These are phyloP conservation scores for Allolobophora icterica DNA, from an alignment of 2,888 invertebrate species.

Conservation along the genomic window DNA sequence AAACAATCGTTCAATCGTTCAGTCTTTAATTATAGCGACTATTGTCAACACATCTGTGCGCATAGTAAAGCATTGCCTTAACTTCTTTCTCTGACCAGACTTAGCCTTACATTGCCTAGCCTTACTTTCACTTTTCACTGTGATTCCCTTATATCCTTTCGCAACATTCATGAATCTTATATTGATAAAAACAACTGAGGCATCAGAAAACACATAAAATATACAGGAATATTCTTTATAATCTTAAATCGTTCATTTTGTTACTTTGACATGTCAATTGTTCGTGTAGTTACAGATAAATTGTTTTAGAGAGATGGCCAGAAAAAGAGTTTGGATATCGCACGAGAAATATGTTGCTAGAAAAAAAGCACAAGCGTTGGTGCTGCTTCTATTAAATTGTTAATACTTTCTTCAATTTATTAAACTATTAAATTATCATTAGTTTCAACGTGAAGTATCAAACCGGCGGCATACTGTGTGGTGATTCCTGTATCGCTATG, in stretches of 20 bases:
- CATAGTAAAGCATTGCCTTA: too few relatives aligned
- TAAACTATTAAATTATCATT: too few relatives aligned
- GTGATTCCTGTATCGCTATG: background rate
- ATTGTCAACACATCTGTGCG: too few relatives aligned
- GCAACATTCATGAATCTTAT: too few relatives aligned
- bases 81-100: too few relatives aligned
- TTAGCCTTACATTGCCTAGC: too few relatives aligned
- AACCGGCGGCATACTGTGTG: background rate
- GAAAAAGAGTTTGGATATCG: background rate
- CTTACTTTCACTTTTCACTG: too few relatives aligned
- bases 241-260: background rate
- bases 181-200: background rate
- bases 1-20: too few relatives aligned
- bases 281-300: background rate
- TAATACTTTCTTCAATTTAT: background rate
- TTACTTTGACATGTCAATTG: background rate
- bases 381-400: background rate
- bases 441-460: background rate
- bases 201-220: background rate
- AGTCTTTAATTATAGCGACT: too few relatives aligned
- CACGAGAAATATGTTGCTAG: background rate
- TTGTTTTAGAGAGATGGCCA: background rate
- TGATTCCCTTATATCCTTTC: too few relatives aligned
- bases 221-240: background rate
- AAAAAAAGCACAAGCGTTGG: background rate